Evolutionary conservation across 2,113 vertebrate species (phyloP).

Genomic region (Martes martes): DNA sequence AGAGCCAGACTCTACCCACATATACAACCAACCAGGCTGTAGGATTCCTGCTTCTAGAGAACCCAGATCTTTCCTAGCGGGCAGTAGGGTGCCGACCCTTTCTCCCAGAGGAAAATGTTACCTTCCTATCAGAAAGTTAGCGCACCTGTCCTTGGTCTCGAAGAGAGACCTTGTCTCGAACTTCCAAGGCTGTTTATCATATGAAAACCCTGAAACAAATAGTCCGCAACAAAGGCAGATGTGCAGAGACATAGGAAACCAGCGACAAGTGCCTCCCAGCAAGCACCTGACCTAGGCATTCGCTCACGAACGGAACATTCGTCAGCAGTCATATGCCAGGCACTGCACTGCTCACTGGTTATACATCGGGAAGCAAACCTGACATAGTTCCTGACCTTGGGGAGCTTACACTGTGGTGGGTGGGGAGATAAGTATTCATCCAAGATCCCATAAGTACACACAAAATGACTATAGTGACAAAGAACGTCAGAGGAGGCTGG

Average conservation of each 20-base stretch:
- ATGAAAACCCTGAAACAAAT: neutral
- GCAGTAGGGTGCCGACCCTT: too few species aligned
- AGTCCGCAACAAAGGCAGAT: neutral
- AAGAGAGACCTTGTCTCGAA: neutral
- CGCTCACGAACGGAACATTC: neutral
- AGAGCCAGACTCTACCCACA: fast-evolving
- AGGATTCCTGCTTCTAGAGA: neutral
- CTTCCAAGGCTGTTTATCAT: neutral
- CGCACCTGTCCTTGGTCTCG: neutral
- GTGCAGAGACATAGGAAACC: neutral
- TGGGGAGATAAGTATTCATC: neutral
- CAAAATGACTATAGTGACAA: neutral
- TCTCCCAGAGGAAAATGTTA: neutral
- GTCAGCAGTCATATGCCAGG: neutral
- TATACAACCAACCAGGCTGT: fast-evolving
- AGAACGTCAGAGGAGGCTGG: neutral
- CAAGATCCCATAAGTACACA: too few species aligned
- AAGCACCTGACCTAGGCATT: neutral
- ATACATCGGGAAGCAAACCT: too few species aligned
- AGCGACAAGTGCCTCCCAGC: fast-evolving
- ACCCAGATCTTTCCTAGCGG: fast-evolving
- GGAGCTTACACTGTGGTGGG: too few species aligned
- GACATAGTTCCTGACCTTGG: neutral
- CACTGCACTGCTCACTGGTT: neutral
- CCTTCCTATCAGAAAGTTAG: neutral